Conservation (phyloP, 2,888 invertebrate genomes). For the Elgonia sp. region DNA sequence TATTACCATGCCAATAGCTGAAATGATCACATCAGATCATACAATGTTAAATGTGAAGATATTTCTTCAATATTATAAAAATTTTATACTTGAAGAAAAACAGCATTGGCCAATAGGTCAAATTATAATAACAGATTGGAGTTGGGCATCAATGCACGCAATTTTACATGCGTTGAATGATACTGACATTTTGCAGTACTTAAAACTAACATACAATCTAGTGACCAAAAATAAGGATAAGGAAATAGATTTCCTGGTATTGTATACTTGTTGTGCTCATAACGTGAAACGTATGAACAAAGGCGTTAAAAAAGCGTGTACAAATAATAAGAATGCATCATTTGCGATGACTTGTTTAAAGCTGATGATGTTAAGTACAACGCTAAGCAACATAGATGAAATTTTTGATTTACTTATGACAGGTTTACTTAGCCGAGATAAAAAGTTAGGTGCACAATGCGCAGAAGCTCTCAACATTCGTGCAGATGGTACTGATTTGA, state of each 20-base stretch:
- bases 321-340: not conserved
- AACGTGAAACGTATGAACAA: slow-evolving; percentile 15
- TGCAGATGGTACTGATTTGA: not conserved
- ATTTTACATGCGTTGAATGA: slow-evolving; percentile 18
- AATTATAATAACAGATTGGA: slow-evolving; percentile 37
- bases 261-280: slow-evolving; percentile 24
- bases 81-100: not conserved
- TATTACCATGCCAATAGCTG: slow-evolving; percentile 31
- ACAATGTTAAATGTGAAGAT: not conserved
- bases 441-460: not conserved
- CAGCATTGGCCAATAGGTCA: slow-evolving; percentile 4
- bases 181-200: not conserved
- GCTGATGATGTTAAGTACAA: slow-evolving; percentile 7
- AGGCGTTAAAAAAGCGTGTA: not conserved
- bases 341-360: slow-evolving; percentile 13
- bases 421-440: not conserved
- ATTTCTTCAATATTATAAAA: slow-evolving; percentile 3
- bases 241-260: slow-evolving; percentile 2
- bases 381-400: not conserved
- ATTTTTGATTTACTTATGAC: slow-evolving; percentile 24
- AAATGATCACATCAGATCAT: slow-evolving; percentile 49
- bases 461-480: not conserved
- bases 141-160: slow-evolving; percentile 23
- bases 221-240: not conserved
- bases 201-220: slow-evolving; percentile 13